phyloP scores from a whole-genome alignment of 2,113 vertebrate species.

The Caloenas nicobarica region DNA sequence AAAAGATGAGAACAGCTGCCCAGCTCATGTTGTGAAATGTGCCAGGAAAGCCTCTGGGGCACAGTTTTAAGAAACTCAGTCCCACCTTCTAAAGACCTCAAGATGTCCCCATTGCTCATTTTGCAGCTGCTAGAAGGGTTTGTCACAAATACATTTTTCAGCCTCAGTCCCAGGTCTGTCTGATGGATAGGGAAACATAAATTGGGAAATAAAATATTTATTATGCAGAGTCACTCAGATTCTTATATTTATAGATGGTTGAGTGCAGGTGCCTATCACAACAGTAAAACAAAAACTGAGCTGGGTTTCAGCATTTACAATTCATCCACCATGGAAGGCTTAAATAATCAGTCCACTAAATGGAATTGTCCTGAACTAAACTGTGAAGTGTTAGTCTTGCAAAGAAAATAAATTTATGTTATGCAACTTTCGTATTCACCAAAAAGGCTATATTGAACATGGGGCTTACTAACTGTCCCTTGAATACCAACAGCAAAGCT shows the following conservation, averaged over 20 bases:
- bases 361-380: conserved; percentile 47
- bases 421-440: neutral
- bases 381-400: neutral
- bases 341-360: conserved; percentile 52
- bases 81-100: neutral
- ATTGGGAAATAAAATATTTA: conserved; percentile 65
- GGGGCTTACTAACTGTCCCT: neutral
- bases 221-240: neutral
- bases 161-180: neutral
- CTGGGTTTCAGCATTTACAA: conserved; percentile 28
- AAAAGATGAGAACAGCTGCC: conserved; percentile 15
- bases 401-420: conserved; percentile 26
- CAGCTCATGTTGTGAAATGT: conserved; percentile 31
- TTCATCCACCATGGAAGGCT: conserved; percentile 8
- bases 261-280: conserved; percentile 15
- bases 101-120: conserved; percentile 5
- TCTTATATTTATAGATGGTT: conserved; percentile 47
- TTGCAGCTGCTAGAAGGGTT: neutral
- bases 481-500: neutral
- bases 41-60: neutral
- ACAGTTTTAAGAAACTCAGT: conserved; percentile 27
- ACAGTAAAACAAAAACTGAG: conserved; percentile 33
- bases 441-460: neutral
- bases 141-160: conserved; percentile 29
- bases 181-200: conserved; percentile 33